phyloP scores from a whole-genome alignment of 2,113 vertebrate species.

The Benitochromis conjunctus region DNA sequence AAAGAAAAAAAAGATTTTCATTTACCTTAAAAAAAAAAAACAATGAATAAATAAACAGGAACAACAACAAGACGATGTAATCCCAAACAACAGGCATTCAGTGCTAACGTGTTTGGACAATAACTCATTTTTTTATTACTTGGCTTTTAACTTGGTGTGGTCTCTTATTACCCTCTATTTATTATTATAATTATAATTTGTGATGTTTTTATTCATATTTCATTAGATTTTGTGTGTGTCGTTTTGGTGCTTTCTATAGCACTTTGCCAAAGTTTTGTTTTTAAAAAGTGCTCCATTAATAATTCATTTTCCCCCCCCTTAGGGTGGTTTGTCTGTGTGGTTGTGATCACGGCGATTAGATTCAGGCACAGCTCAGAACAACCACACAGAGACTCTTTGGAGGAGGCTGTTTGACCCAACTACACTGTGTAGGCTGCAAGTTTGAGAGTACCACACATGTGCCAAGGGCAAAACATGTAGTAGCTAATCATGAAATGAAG shows the following conservation, averaged over 20 bases:
- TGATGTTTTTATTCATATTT: too few species aligned
- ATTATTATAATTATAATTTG: not conserved
- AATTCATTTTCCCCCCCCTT: not conserved
- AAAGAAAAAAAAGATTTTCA: not conserved
- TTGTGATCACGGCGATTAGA: fast-evolving
- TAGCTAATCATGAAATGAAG: not conserved
- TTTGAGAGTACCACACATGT: fast-evolving
- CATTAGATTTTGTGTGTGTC: not conserved
- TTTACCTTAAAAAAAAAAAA: not conserved
- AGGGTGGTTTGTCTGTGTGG: not conserved
- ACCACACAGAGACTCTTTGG: not conserved
- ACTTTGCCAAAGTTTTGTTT: not conserved
- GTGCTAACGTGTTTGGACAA: not conserved
- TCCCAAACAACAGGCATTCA: not conserved
- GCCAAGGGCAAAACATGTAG: not conserved
- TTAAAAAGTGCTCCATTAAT: not conserved
- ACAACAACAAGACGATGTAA: not conserved
- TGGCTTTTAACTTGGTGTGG: not conserved
- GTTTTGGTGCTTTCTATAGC: not conserved
- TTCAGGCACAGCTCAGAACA: not conserved
- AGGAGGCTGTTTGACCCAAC: not conserved
- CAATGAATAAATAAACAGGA: too few species aligned
- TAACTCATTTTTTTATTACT: not conserved
- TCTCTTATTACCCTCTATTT: not conserved
- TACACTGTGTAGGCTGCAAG: not conserved